phyloP scores from a whole-genome alignment of 2,113 vertebrate species.

The Manacus vitellinus region DNA sequence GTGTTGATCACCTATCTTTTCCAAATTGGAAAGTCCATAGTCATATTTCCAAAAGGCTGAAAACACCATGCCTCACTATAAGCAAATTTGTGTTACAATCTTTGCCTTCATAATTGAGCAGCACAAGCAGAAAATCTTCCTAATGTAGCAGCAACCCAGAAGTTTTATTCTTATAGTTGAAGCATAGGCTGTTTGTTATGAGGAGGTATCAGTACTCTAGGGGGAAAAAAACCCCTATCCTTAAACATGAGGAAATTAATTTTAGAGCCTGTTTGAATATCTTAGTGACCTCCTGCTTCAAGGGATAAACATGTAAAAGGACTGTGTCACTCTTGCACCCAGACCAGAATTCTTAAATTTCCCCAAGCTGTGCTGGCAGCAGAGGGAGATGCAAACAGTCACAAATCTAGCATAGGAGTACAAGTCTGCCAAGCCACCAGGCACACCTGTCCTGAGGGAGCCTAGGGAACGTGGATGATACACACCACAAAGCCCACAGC shows the following conservation, averaged over 20 bases:
- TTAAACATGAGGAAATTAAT: neutral
- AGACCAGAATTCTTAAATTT: neutral
- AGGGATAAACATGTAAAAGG: neutral
- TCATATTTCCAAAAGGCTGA: neutral
- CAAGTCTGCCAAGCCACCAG: neutral
- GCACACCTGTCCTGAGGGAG: neutral
- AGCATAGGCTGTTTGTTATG: neutral
- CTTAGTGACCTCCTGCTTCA: neutral
- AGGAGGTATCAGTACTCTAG: neutral
- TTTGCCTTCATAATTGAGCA: neutral
- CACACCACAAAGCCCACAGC: neutral
- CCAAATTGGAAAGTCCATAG: neutral
- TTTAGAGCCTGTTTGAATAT: neutral
- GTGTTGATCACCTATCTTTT: neutral
- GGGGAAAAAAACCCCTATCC: fast-evolving
- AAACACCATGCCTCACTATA: neutral
- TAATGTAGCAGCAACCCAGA: neutral
- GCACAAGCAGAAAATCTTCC: neutral
- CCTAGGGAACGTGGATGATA: fast-evolving
- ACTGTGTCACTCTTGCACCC: neutral
- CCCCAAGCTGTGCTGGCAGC: neutral
- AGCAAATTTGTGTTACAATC: neutral
- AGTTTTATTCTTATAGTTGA: neutral
- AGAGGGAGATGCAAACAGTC: neutral
- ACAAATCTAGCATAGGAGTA: neutral